Evolutionary conservation across 1,140 invertebrate genomes (phyloP), one percentile per base, ranked within the genome.

Genomic region (Tetramorium parvispinum): DNA sequence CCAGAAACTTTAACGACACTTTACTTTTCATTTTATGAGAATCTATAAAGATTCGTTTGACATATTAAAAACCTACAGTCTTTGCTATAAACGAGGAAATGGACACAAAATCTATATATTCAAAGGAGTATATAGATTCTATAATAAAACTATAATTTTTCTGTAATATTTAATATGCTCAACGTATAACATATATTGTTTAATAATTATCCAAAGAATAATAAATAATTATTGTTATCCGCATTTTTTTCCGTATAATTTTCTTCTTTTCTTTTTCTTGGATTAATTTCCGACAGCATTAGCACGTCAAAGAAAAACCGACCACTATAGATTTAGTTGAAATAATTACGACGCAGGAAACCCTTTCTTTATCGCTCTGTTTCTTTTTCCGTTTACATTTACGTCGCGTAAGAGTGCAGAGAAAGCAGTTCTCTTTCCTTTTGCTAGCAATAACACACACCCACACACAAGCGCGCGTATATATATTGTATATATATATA

Each of bases 281-380:
- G 5, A 53, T 81, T 40, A 43, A 81, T 27, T 40, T 63, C 8
- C 18, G n/a, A 76, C 40, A 51, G 6, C 32, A 16, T 66, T 37
- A 40, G 2, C 18, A 55, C 11, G 2, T 40, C 61, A 66, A 66
- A 55, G 21, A n/a, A 7, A 63, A 79, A 66, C 21, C 51, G 27
- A 79, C n/a, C 43, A 8, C 27, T 40, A 32, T 32, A 55, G 16
- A 55, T 89, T 85, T 76, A 88, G 27, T 88, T n/a, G 18, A 55
- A 85, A 88, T 77, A 81, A 89, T 88, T 81, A 85, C n/a, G 13
- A 11, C 13, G 63, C 13, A 78, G 77, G 57, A 57, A 40, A 18
- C 8, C 11, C 51, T 49, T 2, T 18, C 5, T 53, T 46, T 85
- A 70, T 53, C 13, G 18, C 8, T 70, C 37, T 71, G 46, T 71